Conservation (phyloP, 2,888 invertebrate species). For the Cylloceria caligata region DNA sequence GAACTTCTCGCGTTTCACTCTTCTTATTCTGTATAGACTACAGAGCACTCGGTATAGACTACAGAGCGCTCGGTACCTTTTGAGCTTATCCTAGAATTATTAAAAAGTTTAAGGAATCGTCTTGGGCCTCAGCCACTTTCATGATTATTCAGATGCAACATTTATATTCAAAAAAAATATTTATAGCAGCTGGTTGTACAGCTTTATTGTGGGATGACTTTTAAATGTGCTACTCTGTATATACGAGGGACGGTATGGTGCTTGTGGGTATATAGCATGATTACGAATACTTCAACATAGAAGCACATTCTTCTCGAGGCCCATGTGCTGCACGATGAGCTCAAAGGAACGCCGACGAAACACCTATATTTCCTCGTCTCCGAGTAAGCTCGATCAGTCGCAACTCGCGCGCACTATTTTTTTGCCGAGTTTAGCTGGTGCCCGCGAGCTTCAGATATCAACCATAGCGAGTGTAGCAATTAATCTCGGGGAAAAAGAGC, state of each 20-base stretch:
- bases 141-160: conserved; percentile 20
- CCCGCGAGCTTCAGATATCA: conserved; percentile 67
- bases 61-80: background rate
- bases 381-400: conserved; percentile 55
- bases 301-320: conserved; percentile 35
- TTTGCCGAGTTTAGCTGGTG: conserved; percentile 28
- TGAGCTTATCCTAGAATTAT: conserved; percentile 33
- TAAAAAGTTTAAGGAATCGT: conserved; percentile 14
- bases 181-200: background rate
- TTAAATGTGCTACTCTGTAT: background rate
- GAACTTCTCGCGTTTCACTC: conserved; percentile 20
- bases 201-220: background rate
- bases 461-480: conserved; percentile 66
- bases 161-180: too few relatives aligned
- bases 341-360: conserved; percentile 64
- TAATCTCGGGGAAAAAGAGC: conserved; percentile 67
- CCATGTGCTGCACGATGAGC: conserved; percentile 48
- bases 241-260: background rate
- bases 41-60: too few relatives aligned
- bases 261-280: background rate
- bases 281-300: conserved; percentile 1
- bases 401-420: conserved; percentile 33
- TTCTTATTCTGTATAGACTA: conserved; percentile 1
- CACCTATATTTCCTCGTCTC: conserved; percentile 63
- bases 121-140: background rate